Conservation (phyloP, 2,888 invertebrate species). For the Glyphotaelius pellucidus region DNA sequence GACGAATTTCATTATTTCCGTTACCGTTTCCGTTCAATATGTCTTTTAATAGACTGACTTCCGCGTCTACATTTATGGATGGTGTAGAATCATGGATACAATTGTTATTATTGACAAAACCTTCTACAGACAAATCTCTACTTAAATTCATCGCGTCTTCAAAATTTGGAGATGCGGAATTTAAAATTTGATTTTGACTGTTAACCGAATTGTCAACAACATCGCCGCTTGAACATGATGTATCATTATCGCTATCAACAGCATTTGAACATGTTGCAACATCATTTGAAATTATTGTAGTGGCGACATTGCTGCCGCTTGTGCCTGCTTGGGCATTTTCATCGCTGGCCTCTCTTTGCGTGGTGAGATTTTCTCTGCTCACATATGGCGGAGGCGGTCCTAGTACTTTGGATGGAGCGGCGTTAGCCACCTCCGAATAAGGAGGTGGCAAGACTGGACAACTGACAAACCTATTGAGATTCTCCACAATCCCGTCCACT, state of each 20-base stretch:
- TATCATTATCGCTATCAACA: neutral
- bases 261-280: neutral
- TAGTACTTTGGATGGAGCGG: conserved; percentile 70
- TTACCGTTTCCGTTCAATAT: conserved; percentile 15
- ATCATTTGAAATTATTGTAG: neutral
- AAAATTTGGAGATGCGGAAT: conserved; percentile 4
- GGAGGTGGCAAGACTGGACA: conserved; percentile 71
- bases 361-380: conserved; percentile 67
- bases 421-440: conserved; percentile 72
- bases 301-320: neutral
- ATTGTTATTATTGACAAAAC: conserved; percentile 29
- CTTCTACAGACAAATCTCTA: conserved; percentile 34
- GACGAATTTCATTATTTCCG: neutral
- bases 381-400: conserved; percentile 74
- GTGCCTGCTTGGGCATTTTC: neutral
- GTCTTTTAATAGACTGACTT: conserved; percentile 30
- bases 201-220: neutral
- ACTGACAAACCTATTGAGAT: conserved; percentile 61
- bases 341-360: neutral
- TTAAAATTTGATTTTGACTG: conserved; percentile 13
- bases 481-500: conserved; percentile 59
- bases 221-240: neutral
- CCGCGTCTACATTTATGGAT: conserved; percentile 42
- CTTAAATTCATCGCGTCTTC: conserved; percentile 4
- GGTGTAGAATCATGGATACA: conserved; percentile 39